A percentile compares a stretch with the other conserved stretches of the same genome.
phyloP scores from a whole-genome alignment of 2,797 vertebrate genomes.

The Onychomys torridus region DNA sequence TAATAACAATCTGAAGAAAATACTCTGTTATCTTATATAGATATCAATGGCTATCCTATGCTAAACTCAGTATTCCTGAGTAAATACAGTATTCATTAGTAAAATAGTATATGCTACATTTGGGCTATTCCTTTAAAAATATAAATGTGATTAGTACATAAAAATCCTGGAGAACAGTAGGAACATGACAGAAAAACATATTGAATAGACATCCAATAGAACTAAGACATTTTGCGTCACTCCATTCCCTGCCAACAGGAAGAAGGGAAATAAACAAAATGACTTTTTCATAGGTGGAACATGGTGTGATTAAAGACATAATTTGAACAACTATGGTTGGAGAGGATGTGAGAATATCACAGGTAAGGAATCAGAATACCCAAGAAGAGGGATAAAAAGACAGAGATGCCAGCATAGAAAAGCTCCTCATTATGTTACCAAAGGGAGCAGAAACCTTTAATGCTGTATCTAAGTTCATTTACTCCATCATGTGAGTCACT shows the following conservation, averaged over 20 bases:
- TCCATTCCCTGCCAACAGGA: background rate
- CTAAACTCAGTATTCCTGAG: background rate
- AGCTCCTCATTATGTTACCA: background rate
- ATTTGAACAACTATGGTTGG: background rate
- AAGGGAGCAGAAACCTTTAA: background rate
- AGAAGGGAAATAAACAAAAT: background rate
- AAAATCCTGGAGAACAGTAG: background rate
- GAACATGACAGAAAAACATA: background rate
- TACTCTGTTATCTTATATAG: background rate
- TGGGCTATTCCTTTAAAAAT: background rate
- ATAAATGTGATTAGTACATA: background rate
- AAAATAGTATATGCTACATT: background rate
- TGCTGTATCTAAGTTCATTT: too few species aligned
- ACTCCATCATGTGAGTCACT: fast-evolving
- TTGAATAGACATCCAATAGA: background rate
- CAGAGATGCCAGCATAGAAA: background rate
- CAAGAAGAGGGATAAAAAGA: background rate
- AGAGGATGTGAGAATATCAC: background rate
- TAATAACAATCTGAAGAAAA: background rate
- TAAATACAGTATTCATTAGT: background rate
- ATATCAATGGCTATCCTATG: background rate
- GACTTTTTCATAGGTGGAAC: background rate
- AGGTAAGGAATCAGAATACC: background rate
- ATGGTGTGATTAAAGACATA: background rate
- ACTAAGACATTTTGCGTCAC: background rate